Base-by-base conservation (phyloP, 2,888 invertebrate species). In the Ennomos fuscantarius region DNA sequence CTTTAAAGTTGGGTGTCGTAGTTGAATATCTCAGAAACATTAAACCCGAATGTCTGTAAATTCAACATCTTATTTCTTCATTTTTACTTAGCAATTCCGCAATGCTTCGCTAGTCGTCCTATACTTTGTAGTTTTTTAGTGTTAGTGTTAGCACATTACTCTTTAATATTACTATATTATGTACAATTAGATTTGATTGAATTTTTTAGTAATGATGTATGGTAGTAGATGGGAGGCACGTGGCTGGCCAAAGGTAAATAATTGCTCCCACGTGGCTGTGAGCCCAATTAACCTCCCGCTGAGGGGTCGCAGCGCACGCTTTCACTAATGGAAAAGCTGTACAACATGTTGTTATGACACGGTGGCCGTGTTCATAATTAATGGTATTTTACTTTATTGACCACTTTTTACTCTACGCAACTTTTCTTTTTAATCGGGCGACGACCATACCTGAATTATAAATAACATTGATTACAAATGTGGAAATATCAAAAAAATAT, bases 51-150 rank as follows among this genome's bases (percentile, higher is more conserved):
- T 82, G 87, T 88, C 89, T 87, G 89, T 84, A 88, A 88, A 89
- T 86, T 87, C 83, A 82, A 82, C 73, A 82, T 89, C 82, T 86
- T 87, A 87, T 86, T 89, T 87, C 87, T 89, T 89, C 84, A 87
- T 88, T 90, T 89, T 89, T 88, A 87, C 87, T 87, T 86, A 85
- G 86, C 80, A 82, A 77, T 79, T 86, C 86, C 76, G 87, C 88
- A 88, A 78, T 82, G 90, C 89, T 85, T 87, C 74, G 82, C 85
- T 74, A 76, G 81, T 82, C 75, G 77, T 72, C 74, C 66, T 82
- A 68, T 79, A 70, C 64, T 63, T 72, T 65, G 49, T 34, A 63
- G 51, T 69, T 69, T 56, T 65, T 69, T 74, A 69, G 72, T 69
- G 67, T 69, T 68, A 67, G 66, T 46, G 45, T 9, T 42, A 12